A percentile compares a stretch with the other conserved stretches of the same genome.
phyloP scores from a whole-genome alignment of 2,888 invertebrate species.

The Dascillus cervinus region DNA sequence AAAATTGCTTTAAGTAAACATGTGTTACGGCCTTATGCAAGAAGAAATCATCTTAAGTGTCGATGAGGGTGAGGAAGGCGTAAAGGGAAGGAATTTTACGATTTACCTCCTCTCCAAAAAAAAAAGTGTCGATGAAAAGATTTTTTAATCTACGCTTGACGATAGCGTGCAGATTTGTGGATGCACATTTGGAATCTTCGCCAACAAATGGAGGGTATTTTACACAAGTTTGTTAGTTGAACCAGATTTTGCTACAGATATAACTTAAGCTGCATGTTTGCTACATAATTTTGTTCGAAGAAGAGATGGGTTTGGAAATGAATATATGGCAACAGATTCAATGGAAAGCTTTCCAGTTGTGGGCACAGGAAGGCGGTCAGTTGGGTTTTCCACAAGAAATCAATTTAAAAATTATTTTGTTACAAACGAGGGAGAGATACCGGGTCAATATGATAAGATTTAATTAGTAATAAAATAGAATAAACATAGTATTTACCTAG shows the following conservation, averaged over 20 bases:
- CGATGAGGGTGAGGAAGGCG: too few species aligned
- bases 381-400: too few species aligned
- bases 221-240: background rate
- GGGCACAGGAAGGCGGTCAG: too few species aligned
- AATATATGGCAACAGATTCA: background rate
- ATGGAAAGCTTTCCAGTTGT: background rate
- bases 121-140: slow-evolving; percentile 1
- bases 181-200: slow-evolving; percentile 8
- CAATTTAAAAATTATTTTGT: too few species aligned
- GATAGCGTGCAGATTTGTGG: slow-evolving; percentile 5
- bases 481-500: too few species aligned
- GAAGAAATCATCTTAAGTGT: slow-evolving; percentile 4
- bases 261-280: background rate
- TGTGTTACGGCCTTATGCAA: slow-evolving; percentile 5
- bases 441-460: too few species aligned
- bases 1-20: background rate
- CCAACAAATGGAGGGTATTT: slow-evolving; percentile 7
- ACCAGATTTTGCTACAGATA: background rate
- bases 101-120: too few species aligned
- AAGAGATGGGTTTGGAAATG: background rate
- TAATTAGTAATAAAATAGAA: too few species aligned
- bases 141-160: slow-evolving; percentile 5
- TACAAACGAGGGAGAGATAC: too few species aligned
- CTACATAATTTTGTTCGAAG: too few species aligned
- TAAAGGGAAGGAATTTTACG: too few species aligned